These are phyloP conservation scores for Champsocephalus esox DNA, from an alignment of 2,797 vertebrate species.

Conservation along the genomic window DNA sequence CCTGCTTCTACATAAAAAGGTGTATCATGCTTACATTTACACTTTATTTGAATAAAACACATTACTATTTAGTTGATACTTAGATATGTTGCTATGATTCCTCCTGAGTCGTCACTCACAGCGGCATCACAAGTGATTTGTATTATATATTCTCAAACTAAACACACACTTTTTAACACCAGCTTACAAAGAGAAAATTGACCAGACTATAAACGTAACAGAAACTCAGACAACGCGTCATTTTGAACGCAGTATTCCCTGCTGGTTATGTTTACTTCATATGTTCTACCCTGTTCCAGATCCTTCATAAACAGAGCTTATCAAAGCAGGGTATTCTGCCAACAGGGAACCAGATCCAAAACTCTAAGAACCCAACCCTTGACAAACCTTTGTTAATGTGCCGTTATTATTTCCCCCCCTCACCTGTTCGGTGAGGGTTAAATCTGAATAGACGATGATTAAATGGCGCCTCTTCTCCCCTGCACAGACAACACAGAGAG, in stretches of 20 bases:
- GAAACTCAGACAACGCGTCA: too few relatives aligned
- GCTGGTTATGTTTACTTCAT: background rate
- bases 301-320: background rate
- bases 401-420: background rate
- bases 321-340: background rate
- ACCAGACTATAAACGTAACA: too few relatives aligned
- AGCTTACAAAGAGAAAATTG: too few relatives aligned
- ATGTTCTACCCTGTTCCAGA: background rate
- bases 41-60: too few relatives aligned
- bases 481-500: slow-evolving; percentile 86
- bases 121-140: too few relatives aligned
- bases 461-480: slow-evolving; percentile 15
- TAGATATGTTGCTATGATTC: too few relatives aligned
- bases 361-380: background rate
- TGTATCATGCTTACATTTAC: too few relatives aligned
- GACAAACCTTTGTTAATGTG: background rate
- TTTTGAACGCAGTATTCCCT: background rate
- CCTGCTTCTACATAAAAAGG: too few relatives aligned
- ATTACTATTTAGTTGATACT: too few relatives aligned
- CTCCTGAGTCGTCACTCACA: too few relatives aligned
- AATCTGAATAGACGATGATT: background rate
- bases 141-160: too few relatives aligned
- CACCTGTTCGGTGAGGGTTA: background rate
- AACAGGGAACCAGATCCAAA: background rate
- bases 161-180: too few relatives aligned